Evolutionary conservation across 1,140 invertebrate genomes (phyloP).

Genomic region (Caenorhabditis elegans): WBcel235 BX284602.5:5437001-5437500

Average conservation of each 20-base stretch:
- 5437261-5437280: neutral
- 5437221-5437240: neutral
- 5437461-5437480: too few relatives aligned
- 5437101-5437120: conserved; percentile 19
- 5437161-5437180: conserved; percentile 14
- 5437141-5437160: conserved; percentile 12
- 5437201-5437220: neutral
- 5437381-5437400: too few relatives aligned
- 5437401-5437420: too few relatives aligned
- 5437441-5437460: too few relatives aligned
- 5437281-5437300: neutral
- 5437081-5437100: conserved; percentile 25
- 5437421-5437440: too few relatives aligned
- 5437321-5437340: too few relatives aligned
- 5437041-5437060: neutral
- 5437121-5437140: neutral
- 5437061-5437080: conserved; percentile 20
- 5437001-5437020: conserved; percentile 7
- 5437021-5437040: neutral
- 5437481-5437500: too few relatives aligned
- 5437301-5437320: too few relatives aligned
- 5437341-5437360: too few relatives aligned
- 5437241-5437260: neutral
- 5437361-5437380: too few relatives aligned
- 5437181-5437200: neutral